Evolutionary conservation across 2,113 vertebrate species (phyloP), one percentile per base, ranked within the genome.

Genomic region (Indicator indicator): DNA sequence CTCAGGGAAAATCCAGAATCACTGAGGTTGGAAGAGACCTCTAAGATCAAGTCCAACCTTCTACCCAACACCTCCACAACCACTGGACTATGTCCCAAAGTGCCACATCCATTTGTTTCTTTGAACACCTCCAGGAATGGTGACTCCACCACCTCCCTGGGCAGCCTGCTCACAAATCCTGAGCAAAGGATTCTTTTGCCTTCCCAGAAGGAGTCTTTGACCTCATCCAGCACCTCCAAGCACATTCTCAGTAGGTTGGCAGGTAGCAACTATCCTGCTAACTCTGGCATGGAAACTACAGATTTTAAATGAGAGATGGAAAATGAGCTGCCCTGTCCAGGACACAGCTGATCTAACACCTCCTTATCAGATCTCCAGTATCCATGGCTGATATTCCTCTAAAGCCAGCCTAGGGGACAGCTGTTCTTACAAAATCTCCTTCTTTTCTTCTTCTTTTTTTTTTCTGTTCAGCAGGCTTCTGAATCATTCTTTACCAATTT

Each of bases 401-500:
- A 27, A 28, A 5, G 24, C 30, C 69, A 50, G 4, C 56, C 59
- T 7, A 9, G 21, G 59, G 48, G 48, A 74, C 81, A 92, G 84
- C 77, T 93, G 89, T 12, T 84, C 69, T 83, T 52, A 42, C 0
- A 19, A 90, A 88, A 89, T 64, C 44, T 23, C 9, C 11, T 21
- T 9, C 7, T 18, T 16, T 12, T 44, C 15, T 44, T 16, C 6
- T 44, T 44, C 16, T 44, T 16, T 42, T 13, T 64, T 42, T 27
- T 64, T 58, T 14, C 26, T 62, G 20, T 12, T 40, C 78, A 86
- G 30, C 36, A 88, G 24, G 19, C 30, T 84, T 87, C 67, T 79
- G 78, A 93, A 65, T 95, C 67, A 70, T 30, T 71, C 55, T 70
- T 52, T 65, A 65, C 36, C 12, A 7, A 78, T 76, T 70, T 69